phyloP scores from a whole-genome alignment of 2,797 vertebrate genomes.

The Sorex maritimensis region DNA sequence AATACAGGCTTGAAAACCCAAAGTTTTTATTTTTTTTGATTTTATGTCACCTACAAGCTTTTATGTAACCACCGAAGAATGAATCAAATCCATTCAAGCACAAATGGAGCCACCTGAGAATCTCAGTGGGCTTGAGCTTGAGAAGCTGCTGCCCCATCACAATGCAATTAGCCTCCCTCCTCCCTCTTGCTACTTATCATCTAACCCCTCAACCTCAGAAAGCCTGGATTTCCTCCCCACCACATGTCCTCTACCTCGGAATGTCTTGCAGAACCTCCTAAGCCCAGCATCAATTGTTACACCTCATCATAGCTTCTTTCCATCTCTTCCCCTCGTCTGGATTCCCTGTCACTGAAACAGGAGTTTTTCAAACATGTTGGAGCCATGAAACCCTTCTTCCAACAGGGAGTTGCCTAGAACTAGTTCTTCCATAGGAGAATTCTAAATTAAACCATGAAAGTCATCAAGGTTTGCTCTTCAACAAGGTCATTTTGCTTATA shows the following conservation, averaged over 20 bases:
- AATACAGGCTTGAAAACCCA: too few species aligned
- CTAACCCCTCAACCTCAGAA: not conserved
- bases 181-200: not conserved
- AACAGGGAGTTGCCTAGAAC: not conserved
- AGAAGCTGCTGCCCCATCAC: too few species aligned
- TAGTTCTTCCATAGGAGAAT: not conserved
- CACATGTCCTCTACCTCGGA: not conserved
- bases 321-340: not conserved
- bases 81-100: too few species aligned
- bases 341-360: not conserved
- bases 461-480: slow-evolving; percentile 21
- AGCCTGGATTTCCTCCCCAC: not conserved
- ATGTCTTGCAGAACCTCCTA: not conserved
- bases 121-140: not conserved
- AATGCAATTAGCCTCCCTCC: not conserved
- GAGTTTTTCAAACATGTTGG: slow-evolving; percentile 1
- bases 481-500: not conserved
- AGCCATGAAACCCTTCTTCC: slow-evolving; percentile 10
- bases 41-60: too few species aligned
- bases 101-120: not conserved
- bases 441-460: slow-evolving; percentile 19
- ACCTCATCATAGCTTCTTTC: not conserved
- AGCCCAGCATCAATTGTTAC: not conserved
- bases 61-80: too few species aligned
- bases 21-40: too few species aligned